Percentiles rank a stretch among this genome's conserved stretches.
Conservation (phyloP, 2,888 invertebrate species). For the Proisotoma minuta region DNA sequence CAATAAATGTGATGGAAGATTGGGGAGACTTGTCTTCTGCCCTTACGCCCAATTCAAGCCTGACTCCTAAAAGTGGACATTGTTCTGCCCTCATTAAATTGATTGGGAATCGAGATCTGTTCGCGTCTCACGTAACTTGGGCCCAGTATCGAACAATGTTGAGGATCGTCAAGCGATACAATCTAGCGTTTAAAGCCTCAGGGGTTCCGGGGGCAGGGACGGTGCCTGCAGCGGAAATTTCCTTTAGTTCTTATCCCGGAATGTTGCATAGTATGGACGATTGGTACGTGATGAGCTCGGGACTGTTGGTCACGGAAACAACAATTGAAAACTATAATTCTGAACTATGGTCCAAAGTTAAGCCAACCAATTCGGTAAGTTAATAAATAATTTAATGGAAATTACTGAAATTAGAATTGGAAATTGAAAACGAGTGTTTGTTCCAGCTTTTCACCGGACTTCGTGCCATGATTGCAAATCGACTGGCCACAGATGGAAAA, state of each 20-base stretch:
- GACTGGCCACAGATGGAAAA: constrained; percentile 65
- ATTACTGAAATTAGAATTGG: background rate
- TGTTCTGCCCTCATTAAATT: constrained; percentile 66
- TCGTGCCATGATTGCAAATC: constrained; percentile 75
- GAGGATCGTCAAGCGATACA: constrained; percentile 76
- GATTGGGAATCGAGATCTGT: constrained; percentile 58
- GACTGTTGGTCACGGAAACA: constrained; percentile 70
- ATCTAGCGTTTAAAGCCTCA: constrained; percentile 66
- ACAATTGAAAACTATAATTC: constrained; percentile 69
- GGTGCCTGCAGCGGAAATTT: constrained; percentile 64
- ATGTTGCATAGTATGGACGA: constrained; percentile 76
- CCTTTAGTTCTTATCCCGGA: constrained; percentile 81
- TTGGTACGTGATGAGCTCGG: constrained; percentile 64
- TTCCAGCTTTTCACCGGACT: constrained; percentile 65
- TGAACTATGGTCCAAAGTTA: constrained; percentile 65
- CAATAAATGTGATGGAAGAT: constrained; percentile 72
- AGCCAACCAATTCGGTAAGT: constrained; percentile 60
- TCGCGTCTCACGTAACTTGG: constrained; percentile 75
- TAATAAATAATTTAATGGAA: background rate
- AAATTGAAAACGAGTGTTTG: too few species aligned
- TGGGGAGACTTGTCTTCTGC: constrained; percentile 61
- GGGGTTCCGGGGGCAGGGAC: constrained; percentile 52
- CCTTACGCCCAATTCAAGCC: constrained; percentile 28
- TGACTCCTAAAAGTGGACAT: constrained; percentile 55
- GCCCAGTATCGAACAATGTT: constrained; percentile 76